These are phyloP conservation scores for Forbesichthys papilliferus DNA, from an alignment of 2,113 vertebrate species.

Conservation along the genomic window DNA sequence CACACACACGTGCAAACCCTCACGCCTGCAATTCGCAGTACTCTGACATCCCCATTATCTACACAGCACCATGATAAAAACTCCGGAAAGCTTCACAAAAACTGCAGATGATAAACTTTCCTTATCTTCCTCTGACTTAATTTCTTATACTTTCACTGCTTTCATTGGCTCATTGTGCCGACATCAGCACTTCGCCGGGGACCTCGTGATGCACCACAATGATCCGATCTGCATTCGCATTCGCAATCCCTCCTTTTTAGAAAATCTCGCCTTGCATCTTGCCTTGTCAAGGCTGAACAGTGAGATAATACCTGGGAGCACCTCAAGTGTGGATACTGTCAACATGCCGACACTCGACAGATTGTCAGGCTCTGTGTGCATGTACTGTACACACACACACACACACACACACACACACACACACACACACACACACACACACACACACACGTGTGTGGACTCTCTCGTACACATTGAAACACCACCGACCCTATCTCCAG, in stretches of 20 bases:
- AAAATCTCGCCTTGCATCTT: slow-evolving; percentile 44
- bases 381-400: slow-evolving; percentile 12
- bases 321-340: no score
- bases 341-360: no score
- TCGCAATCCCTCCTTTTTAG: slow-evolving; percentile 43
- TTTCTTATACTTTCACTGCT: neutral
- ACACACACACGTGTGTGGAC: slow-evolving; percentile 10
- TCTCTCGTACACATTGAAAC: slow-evolving; percentile 4
- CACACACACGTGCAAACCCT: neutral
- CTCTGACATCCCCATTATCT: neutral
- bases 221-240: slow-evolving; percentile 31
- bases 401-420: neutral
- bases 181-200: slow-evolving; percentile 42
- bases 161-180: slow-evolving; percentile 29
- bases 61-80: neutral
- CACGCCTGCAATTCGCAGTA: neutral
- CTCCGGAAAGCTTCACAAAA: slow-evolving; percentile 21
- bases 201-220: slow-evolving; percentile 18
- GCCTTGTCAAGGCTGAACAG: slow-evolving; percentile 46
- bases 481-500: slow-evolving; percentile 26
- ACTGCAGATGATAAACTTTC: neutral
- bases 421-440: slow-evolving; percentile 12
- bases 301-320: slow-evolving; percentile 20
- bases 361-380: no score
- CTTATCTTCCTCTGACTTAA: neutral